Evolutionary conservation across 2,888 invertebrate species (phyloP).

Genomic region (Rhingia rostrata): DNA sequence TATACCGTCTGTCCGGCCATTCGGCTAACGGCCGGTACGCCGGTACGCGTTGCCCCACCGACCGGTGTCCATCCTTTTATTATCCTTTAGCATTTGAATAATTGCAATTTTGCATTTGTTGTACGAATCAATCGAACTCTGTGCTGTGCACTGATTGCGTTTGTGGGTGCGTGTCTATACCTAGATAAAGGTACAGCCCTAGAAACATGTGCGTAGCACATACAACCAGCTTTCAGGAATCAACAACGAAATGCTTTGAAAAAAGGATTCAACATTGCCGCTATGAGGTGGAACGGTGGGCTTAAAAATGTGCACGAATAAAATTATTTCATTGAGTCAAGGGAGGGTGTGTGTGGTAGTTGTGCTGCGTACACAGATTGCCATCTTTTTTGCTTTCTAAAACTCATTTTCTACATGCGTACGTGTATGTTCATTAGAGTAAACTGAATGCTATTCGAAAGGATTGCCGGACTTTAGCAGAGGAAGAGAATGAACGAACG

Average conservation of each 20-base stretch:
- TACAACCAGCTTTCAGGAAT: slow-evolving; percentile 54
- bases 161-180: slow-evolving; percentile 39
- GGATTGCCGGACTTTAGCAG: slow-evolving; percentile 50
- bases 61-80: slow-evolving; percentile 41
- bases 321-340: slow-evolving; percentile 52
- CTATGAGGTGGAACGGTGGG: not conserved
- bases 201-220: slow-evolving; percentile 23
- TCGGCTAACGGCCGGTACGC: slow-evolving; percentile 33
- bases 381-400: slow-evolving; percentile 63
- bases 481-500: slow-evolving; percentile 5
- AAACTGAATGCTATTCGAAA: slow-evolving; percentile 40
- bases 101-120: slow-evolving; percentile 72
- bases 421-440: slow-evolving; percentile 66
- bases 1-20: slow-evolving; percentile 58
- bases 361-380: slow-evolving; percentile 32
- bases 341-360: not conserved
- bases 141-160: slow-evolving; percentile 65
- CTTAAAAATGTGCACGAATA: slow-evolving; percentile 64
- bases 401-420: slow-evolving; percentile 64
- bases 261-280: slow-evolving; percentile 14
- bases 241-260: slow-evolving; percentile 37
- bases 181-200: slow-evolving; percentile 12
- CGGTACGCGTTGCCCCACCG: not conserved
- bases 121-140: slow-evolving; percentile 68
- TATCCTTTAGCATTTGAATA: slow-evolving; percentile 72